A percentile compares a stretch with the other conserved stretches of the same genome.
Conservation (phyloP, 1,140 invertebrate species). For the Neelides sp. region DNA sequence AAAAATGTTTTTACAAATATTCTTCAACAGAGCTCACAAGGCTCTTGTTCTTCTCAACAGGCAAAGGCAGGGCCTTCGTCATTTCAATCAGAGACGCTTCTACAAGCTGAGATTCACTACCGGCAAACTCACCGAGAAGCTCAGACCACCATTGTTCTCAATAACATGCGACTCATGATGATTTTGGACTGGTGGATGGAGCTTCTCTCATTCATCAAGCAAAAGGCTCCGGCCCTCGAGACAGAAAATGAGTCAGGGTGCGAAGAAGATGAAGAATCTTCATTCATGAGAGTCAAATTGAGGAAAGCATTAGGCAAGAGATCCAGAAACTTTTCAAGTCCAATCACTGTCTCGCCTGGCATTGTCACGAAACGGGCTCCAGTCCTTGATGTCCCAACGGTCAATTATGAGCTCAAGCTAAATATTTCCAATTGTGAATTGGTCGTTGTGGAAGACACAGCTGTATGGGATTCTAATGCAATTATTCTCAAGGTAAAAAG, state of each 20-base stretch:
- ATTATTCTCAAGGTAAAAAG: conserved; percentile 70
- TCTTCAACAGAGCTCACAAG: conserved; percentile 46
- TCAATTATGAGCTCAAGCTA: conserved; percentile 65
- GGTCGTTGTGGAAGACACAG: conserved; percentile 81
- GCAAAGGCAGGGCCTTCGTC: background rate
- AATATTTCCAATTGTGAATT: conserved; percentile 92
- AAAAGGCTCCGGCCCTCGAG: conserved; percentile 14
- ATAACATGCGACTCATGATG: conserved; percentile 89
- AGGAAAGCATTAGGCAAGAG: conserved; percentile 12
- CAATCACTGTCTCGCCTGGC: conserved; percentile 36
- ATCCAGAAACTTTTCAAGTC: conserved; percentile 15
- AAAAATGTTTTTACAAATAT: conserved; percentile 79
- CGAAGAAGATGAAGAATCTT: background rate
- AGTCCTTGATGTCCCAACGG: conserved; percentile 37
- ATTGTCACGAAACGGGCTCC: conserved; percentile 40
- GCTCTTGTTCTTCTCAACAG: background rate
- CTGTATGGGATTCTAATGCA: conserved; percentile 75
- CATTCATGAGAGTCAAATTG: background rate
- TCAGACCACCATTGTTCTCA: conserved; percentile 78
- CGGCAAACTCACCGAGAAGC: conserved; percentile 34
- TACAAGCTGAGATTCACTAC: conserved; percentile 76
- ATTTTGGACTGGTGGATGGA: conserved; percentile 88
- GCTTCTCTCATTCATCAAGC: conserved; percentile 62
- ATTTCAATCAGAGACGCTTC: conserved; percentile 35
- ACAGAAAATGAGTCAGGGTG: background rate